These are phyloP conservation scores for Saguinus oedipus DNA, from an alignment of 2,797 vertebrate species.

Conservation along the genomic window DNA sequence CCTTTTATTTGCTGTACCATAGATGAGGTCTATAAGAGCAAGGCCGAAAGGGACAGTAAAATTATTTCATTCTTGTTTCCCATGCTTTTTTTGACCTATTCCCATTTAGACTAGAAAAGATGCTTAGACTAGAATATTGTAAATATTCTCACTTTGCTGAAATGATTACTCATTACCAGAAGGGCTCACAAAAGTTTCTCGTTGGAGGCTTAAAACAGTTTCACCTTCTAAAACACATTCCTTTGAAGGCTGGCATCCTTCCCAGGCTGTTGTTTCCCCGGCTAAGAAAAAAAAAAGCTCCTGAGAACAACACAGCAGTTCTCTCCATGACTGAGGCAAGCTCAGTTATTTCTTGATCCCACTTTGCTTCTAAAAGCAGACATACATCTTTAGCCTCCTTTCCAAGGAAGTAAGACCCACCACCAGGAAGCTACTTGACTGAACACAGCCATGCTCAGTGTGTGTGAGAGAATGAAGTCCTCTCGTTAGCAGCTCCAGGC, in stretches of 20 bases:
- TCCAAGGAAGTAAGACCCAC: not conserved
- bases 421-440: not conserved
- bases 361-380: conserved; percentile 41
- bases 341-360: not conserved
- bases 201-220: not conserved
- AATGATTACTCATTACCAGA: not conserved
- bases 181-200: not conserved
- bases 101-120: not conserved
- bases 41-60: not conserved
- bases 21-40: not conserved
- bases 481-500: not conserved
- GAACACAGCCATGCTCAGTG: not conserved
- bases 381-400: not conserved
- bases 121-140: not conserved
- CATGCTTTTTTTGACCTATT: not conserved
- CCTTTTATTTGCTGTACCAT: not conserved
- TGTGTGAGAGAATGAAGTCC: not conserved
- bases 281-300: not conserved
- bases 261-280: not conserved
- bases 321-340: not conserved
- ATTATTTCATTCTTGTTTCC: not conserved
- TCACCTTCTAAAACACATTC: conserved; percentile 18
- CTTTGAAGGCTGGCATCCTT: conserved; percentile 29
- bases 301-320: not conserved
- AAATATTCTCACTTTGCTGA: not conserved